Evolutionary conservation across 2,113 vertebrate species (phyloP), one percentile per base, ranked within the genome.

Genomic region (Scartelaos histophorus): DNA sequence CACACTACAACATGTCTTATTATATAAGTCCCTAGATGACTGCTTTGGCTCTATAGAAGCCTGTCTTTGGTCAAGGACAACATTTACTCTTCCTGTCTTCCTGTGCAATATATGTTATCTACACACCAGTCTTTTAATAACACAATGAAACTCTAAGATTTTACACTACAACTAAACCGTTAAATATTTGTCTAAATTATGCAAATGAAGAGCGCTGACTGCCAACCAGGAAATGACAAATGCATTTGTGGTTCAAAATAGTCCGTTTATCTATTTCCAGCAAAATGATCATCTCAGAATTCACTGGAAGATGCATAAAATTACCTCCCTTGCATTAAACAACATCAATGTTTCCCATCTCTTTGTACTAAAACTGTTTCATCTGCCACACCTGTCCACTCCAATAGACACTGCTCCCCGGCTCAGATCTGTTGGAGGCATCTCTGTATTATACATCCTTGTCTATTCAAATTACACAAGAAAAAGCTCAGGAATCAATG

Each of bases 391-490:
- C 67, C 66, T 67, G 71, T 76, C 75, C 66, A 85, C 84, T 83
- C 69, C 38, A 43, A 43, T 43, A 67, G 76, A 70, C 71, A 56
- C n/a, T 19, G 4, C 73, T 65, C 60, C 53, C 58, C 46, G 70
- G 70, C 70, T 78, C 74, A 82, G 54, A n/a, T 75, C 79, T 83
- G 82, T 87, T 81, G 83, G 86, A 87, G 85, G 88, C 16, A 38
- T 70, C 21, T n/a, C n/a, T n/a, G n/a, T n/a, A 10, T 69, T 70
- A 78, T 69, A 43, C 10, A 43, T 7, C 7, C 7, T 43, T 70
- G 7, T 19, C 51, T 84, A 67, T 73, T 80, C 46, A 82, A 76
- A 83, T 90, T 87, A 90, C 73, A 87, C 85, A 88, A 89, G 80
- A 69, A 68, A 56, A 70, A 72, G 70, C 72, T 29, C 45, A 19